Evolutionary conservation across 2,797 vertebrate genomes (phyloP), one percentile per base, ranked within the genome.

Genomic region (Coccyzus lansbergi): DNA sequence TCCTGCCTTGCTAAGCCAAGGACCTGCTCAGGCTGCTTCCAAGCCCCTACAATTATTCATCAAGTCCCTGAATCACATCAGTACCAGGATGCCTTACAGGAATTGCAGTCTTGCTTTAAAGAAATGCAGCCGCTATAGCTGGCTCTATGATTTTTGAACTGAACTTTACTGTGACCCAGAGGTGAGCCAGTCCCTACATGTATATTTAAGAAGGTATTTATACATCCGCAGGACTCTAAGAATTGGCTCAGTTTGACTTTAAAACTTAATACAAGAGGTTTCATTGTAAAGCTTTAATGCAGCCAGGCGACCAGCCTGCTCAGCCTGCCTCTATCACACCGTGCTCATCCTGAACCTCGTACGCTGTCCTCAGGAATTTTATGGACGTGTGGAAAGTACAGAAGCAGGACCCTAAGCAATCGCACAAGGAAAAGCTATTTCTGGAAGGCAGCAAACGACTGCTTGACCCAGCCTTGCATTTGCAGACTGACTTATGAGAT

Each of bases 331-430:
- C 56, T 4, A 6, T 12, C 6, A 65, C 10, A 5, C 28, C 7
- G 0, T 8, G n/a, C 28, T 17, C 28, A 4, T 46, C 49, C 49
- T 2, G 19, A 36, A 6, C 36, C 38, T 44, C 15, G 1, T 24
- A 2, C 0, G 4, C 69, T 15, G 29, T 28, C 42, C 46, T 49
- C 53, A 6, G 3, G 3, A 1, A 19, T 11, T n/a, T 33, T 8
- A 21, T 6, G 40, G 19, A 19, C 0, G 0, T 6, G 46, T 0
- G 2, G 55, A 13, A 40, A 68, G 56, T 0, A 4, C 53, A 67
- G 58, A 20, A 64, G 33, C 5, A 8, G 16, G 44, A 68, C 44
- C 49, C 53, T 7, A 63, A 74, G 77, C 24, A 12, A 36, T 31
- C 62, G 10, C 33, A 6, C 18, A 4, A 36, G n/a, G 26, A 24